Base-by-base conservation (phyloP, 1,140 invertebrate genomes). In the Cardiocondyla obscurior region DNA sequence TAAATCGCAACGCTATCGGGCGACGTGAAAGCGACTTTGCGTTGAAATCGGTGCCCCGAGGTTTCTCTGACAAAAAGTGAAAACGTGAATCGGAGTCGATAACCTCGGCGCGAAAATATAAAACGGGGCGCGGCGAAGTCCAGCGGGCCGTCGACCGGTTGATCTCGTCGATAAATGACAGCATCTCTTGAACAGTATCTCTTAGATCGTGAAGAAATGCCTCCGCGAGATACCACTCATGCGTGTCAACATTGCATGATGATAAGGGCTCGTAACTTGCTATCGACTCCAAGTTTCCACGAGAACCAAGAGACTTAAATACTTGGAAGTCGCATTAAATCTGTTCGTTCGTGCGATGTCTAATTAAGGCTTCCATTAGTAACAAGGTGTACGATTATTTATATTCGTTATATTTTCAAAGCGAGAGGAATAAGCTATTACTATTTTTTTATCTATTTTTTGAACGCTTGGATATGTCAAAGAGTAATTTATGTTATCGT, bases 41-140 rank as follows among this genome's bases (percentile, higher is more conserved):
- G 36, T 10, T 79, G 62, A 69, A 85, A 74, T 85, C 39, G 69
- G 55, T 44, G n/a, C 46, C 58, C 58, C 39, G 46, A 62, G 85
- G 81, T 85, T 86, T 86, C 85, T 86, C 85, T 85, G 84, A 49
- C 62, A 77, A 86, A 86, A 86, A 86, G 85, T 86, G 85, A 86
- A 86, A 86, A 82, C 46, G 42, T 39, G 57, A 77, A 67, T 7
- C 69, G 10, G 28, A 73, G 67, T 73, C 64, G 55, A 81, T 42
- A 73, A 86, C 64, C 84, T 69, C 36, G 4, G 8, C 6, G 62
- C 64, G 28, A 55, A 62, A 73, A 69, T 79, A 69, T 79, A 79
- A 69, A 73, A n/a, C 65, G 36, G 33, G 53, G 22, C 46, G 67
- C 14, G 16, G 39, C 53, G 36, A 81, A 58, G 36, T 55, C 55